Base-by-base conservation (phyloP, 2,113 vertebrate genomes). In the Tyrannus savana region DNA sequence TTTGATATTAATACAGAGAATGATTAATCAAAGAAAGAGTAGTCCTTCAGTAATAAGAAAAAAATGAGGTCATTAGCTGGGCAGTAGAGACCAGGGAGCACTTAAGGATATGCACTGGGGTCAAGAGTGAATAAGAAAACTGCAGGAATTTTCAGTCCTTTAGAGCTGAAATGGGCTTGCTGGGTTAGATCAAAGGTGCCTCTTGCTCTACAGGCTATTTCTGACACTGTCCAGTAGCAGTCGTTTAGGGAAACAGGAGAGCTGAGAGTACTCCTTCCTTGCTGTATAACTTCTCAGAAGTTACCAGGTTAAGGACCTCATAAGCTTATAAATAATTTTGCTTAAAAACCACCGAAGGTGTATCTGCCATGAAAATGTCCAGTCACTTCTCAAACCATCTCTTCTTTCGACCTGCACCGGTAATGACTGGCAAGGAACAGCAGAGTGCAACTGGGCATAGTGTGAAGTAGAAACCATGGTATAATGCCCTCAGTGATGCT, bases 1-100 rank as follows among this genome's bases (percentile, higher is more conserved):
- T 97, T 97, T 98, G 97, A 97, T 98, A 96, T 97, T 97, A 98
- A 97, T 94, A 95, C 1, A 4, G 80, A 84, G 93, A 97, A 97
- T 96, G 96, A 97, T 97, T 97, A 97, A 97, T 97, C 97, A 98
- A 98, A 98, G 91, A 68, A 84, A 74, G 44, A 91, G 62, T 68
- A 89, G 81, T 95, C 96, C 71, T 96, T 78, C 90, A 90, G 74
- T 94, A 96, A 92, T 77, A 93, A 95, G 95, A 80, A 93, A 97
- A 94, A 96, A 81, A 88, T 90, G 76, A 97, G 96, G 96, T 97
- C 91, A 91, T 98, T 97, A 97, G 75, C 88, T 89, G 96, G 92
- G 84, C 63, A 96, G 92, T 63, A 28, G 35, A 82, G 89, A 95
- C 59, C 89, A 94, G 92, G 82, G 44, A 87, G 92, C 95, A 94